Conservation (phyloP, 2,113 vertebrate genomes). For the Chitala chitala region DNA sequence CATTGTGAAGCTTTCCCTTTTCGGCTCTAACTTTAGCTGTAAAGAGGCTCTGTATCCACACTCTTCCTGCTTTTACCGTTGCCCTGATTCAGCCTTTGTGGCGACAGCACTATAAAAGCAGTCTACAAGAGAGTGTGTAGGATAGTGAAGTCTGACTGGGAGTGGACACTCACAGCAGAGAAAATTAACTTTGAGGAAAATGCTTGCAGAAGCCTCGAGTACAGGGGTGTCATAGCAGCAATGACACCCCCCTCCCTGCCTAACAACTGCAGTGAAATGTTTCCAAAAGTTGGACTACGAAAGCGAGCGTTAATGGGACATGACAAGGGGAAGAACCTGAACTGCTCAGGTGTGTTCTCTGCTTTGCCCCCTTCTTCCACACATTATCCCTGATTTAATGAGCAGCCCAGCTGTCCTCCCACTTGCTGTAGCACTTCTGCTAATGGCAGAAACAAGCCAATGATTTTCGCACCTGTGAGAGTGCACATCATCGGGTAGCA, state of each 20-base stretch:
- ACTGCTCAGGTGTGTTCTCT: neutral
- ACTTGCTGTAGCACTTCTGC: neutral
- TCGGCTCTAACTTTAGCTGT: neutral
- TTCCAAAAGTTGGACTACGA: neutral
- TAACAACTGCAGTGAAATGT: neutral
- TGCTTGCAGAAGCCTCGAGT: neutral
- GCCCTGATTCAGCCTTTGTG: neutral
- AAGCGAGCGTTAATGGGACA: neutral
- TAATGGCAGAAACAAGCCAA: neutral
- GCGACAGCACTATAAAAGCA: neutral
- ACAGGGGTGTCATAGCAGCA: neutral
- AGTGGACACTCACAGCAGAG: neutral
- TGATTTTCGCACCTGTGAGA: neutral
- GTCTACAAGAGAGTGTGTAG: neutral
- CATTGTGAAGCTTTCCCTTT: neutral
- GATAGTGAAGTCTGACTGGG: neutral
- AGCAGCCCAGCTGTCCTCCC: neutral
- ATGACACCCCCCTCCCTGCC: too few species aligned
- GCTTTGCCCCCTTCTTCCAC: neutral
- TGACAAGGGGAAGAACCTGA: neutral
- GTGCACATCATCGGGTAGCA: neutral
- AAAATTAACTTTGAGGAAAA: neutral
- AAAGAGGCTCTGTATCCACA: neutral
- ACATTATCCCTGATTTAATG: constrained; percentile 5
- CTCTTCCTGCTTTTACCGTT: neutral